phyloP scores from a whole-genome alignment of 2,797 vertebrate species.

The Catharus ustulatus region DNA sequence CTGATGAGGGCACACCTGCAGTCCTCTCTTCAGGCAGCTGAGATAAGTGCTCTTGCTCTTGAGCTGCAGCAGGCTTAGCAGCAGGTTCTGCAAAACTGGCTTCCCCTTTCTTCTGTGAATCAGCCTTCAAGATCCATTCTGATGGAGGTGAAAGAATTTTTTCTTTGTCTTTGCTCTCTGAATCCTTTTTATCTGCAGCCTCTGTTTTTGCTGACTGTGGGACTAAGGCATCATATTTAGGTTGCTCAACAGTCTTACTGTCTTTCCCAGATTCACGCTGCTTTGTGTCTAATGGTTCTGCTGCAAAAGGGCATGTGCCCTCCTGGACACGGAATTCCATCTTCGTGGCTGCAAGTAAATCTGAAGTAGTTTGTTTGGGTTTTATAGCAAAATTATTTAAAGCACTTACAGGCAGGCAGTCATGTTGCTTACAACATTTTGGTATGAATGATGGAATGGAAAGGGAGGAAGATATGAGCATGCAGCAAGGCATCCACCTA shows the following conservation, averaged over 20 bases:
- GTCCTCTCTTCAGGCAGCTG: slow-evolving; percentile 66
- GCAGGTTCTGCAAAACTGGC: slow-evolving; percentile 26
- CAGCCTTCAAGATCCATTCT: slow-evolving; percentile 37
- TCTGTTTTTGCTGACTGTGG: slow-evolving; percentile 80
- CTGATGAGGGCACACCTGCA: slow-evolving; percentile 55
- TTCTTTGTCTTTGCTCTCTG: slow-evolving; percentile 62
- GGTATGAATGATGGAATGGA: slow-evolving; percentile 65
- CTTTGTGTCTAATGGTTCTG: slow-evolving; percentile 83
- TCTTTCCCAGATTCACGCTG: slow-evolving; percentile 81
- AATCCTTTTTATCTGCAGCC: slow-evolving; percentile 61
- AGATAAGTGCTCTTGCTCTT: slow-evolving; percentile 68
- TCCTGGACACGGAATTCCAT: slow-evolving; percentile 88
- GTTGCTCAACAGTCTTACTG: slow-evolving; percentile 81
- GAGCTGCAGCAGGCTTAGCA: slow-evolving; percentile 46
- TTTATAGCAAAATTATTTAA: slow-evolving; percentile 73
- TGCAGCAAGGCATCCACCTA: slow-evolving; percentile 73
- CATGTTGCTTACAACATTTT: slow-evolving; percentile 59
- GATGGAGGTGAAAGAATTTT: slow-evolving; percentile 37
- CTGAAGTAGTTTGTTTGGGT: slow-evolving; percentile 91
- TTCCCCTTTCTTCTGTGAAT: slow-evolving; percentile 51
- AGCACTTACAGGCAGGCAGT: slow-evolving; percentile 75
- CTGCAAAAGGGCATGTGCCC: slow-evolving; percentile 75
- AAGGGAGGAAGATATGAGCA: slow-evolving; percentile 65
- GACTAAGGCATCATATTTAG: slow-evolving; percentile 83
- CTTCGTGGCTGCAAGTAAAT: slow-evolving; percentile 98